Evolutionary conservation across 2,113 vertebrate genomes (phyloP).

Genomic region (Capra hircus): DNA sequence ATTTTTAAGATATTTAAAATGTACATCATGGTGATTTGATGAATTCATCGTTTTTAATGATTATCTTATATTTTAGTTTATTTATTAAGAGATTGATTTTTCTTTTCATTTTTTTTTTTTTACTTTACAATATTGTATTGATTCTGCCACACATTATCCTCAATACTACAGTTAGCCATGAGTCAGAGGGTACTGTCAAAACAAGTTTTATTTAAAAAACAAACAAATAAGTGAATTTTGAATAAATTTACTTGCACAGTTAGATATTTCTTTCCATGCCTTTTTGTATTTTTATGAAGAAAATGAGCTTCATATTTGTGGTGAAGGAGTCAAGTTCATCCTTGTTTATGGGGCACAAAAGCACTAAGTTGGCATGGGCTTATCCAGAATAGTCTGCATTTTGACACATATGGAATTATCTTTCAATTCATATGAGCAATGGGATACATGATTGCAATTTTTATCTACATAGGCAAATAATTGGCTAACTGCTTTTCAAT

Average conservation of each 20-base stretch:
- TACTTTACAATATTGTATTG: no score
- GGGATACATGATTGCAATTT: neutral
- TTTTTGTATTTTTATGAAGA: neutral
- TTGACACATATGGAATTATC: neutral
- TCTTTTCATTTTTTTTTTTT: no score
- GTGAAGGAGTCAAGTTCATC: neutral
- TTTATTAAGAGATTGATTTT: no score
- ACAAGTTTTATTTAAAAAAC: neutral
- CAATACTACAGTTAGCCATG: neutral
- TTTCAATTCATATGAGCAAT: neutral
- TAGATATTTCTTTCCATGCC: neutral
- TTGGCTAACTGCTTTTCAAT: neutral
- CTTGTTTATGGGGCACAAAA: neutral
- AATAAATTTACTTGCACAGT: neutral
- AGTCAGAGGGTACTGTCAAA: neutral
- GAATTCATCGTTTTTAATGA: neutral
- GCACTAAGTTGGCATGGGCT: neutral
- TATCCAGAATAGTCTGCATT: neutral
- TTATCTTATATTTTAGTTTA: neutral
- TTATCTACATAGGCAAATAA: neutral
- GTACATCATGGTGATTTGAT: neutral
- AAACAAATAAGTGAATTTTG: neutral
- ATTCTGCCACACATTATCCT: neutral
- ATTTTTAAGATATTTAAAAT: neutral
- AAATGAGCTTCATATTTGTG: neutral